Evolutionary conservation across 2,113 vertebrate species (phyloP), one percentile per base, ranked within the genome.

Genomic region (Pampusana beccarii): DNA sequence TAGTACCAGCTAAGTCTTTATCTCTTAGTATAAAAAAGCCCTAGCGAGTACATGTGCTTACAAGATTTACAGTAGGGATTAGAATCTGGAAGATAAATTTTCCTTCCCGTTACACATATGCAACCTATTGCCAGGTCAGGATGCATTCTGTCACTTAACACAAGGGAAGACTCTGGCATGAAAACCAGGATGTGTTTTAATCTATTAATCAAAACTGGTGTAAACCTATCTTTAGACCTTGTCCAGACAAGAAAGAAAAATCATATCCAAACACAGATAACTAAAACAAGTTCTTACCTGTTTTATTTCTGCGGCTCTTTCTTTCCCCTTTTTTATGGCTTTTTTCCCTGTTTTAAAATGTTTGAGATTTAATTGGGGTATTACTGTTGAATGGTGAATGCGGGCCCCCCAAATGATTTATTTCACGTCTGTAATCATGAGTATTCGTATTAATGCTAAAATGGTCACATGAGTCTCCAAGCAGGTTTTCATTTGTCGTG

Each of bases 61-160:
- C 48, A 95, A 95, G 90, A 96, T 96, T 96, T 96, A 95, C 77
- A 91, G 61, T 57, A 81, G 86, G 95, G 93, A 94, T 96, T 96
- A 96, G 86, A 93, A 86, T 75, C 20, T 89, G 80, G 61, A 94
- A 91, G 91, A 96, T 73, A 95, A 95, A 93, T 96, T 96, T 90
- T 87, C 90, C 80, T 94, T 90, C 86, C 33, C 57, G 44, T 95
- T 95, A 92, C 88, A 93, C 80, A 78, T 70, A 81, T 0, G 2
- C 29, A 89, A n/a, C 65, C 57, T 80, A 53, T 60, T 95, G 80
- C 92, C 72, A 91, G 95, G 80, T 81, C 92, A 93, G 86, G 91
- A 87, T 95, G 34, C 44, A 71, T 94, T 92, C 82, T 58, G 48
- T 96, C 86, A 87, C 93, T 89, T 94, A 92, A 81, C 44, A 91